Base-by-base conservation (phyloP, 2,888 invertebrate genomes). In the Eledona agricola region DNA sequence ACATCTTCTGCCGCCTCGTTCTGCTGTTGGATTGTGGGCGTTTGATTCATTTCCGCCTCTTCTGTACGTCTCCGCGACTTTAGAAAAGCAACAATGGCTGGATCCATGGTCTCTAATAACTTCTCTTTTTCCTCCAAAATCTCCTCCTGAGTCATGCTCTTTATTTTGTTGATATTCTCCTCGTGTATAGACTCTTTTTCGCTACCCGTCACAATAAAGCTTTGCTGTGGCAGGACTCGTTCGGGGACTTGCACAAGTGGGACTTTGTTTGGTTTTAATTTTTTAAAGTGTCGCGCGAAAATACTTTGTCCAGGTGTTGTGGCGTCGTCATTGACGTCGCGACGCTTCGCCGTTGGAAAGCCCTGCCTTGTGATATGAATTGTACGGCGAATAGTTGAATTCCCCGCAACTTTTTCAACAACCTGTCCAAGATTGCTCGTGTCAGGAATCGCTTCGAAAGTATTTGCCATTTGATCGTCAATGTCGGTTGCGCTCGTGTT, bases 91-190 rank as follows among this genome's bases (percentile, higher is more conserved):
- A 91, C 70, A 22, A 89, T 71, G 37, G 83, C 83, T 2, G 89
- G 86, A 73, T 87, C 86, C 64, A 89, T 70, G 31, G 71, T 80
- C 11, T 79, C 71, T 4, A 92, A 65, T 11, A 96, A 74, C 64
- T 86, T 85, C 56, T 84, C 77, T 57, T 85, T 83, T 72, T 93
- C 93, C 40, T 81, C 80, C 7, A 89, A 64, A 62, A 95, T 93
- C 64, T 94, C 90, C 40, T 84, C 79, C 59, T 83, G 78, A 1
- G 83, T 81, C 89, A 95, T 88, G 67, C 81, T 74, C 23, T 79
- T 78, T 5, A 96, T 70, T 47, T 83, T 76, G 60, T 81, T 76
- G 0, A 88, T 29, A 75, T 94, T 96, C 74, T 90, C 88, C 57
- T 78, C 73, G 66, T 95, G 92, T 51, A 94, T 88, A 63, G 81